phyloP scores from a whole-genome alignment of 2,113 vertebrate species.

The Abramis brama region DNA sequence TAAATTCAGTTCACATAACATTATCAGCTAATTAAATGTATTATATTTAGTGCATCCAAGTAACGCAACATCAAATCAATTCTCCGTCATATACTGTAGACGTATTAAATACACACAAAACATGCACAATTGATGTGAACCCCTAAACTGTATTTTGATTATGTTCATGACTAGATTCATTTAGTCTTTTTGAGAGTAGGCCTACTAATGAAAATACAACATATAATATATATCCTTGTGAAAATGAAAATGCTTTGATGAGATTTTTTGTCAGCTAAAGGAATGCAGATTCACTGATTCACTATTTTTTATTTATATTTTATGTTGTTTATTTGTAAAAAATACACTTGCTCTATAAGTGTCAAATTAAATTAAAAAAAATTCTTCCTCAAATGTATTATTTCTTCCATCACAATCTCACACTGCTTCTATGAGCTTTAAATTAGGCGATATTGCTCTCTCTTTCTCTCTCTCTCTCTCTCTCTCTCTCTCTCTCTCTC shows the following conservation, averaged over 20 bases:
- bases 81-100: background rate
- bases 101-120: background rate
- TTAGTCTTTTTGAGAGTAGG: background rate
- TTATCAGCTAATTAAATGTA: conserved; percentile 53
- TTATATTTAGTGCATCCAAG: conserved; percentile 47
- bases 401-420: conserved; percentile 60
- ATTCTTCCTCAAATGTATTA: background rate
- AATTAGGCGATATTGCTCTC: conserved; percentile 59
- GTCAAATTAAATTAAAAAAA: no score
- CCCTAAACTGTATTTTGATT: conserved; percentile 47
- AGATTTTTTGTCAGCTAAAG: background rate
- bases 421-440: conserved; percentile 54
- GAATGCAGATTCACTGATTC: background rate
- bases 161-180: background rate
- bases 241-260: background rate
- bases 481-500: conserved; percentile 25
- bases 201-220: background rate
- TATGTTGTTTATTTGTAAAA: conserved; percentile 44
- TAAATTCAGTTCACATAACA: conserved; percentile 32
- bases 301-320: conserved; percentile 13
- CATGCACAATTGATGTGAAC: no score
- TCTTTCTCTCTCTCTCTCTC: conserved; percentile 46
- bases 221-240: background rate
- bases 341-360: conserved; percentile 60
- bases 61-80: conserved; percentile 32